Evolutionary conservation across 1,140 invertebrate genomes (phyloP).

Genomic region (Teleogryllus occipitalis): DNA sequence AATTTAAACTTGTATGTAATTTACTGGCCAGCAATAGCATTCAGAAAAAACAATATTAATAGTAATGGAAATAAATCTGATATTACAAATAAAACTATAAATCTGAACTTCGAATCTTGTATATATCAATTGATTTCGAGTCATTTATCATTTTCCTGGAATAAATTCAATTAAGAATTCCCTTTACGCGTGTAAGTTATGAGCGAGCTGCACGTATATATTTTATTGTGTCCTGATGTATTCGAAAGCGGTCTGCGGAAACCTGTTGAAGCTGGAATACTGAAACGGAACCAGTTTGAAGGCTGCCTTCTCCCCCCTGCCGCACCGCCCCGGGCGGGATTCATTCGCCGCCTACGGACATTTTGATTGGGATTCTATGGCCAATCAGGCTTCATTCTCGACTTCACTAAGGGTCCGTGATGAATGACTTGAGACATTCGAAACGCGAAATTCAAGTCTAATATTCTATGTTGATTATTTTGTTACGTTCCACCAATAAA

Average conservation of each 20-base stretch:
- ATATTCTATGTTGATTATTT: no score
- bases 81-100: not conserved
- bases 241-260: not conserved
- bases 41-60: not conserved
- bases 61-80: not conserved
- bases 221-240: not conserved
- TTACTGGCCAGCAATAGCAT: not conserved
- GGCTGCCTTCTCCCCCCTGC: no score
- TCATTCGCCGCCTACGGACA: no score
- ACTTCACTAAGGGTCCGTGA: no score
- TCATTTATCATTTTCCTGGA: not conserved
- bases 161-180: not conserved
- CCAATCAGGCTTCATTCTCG: no score
- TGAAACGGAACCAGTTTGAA: not conserved
- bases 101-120: not conserved
- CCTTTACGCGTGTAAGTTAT: not conserved
- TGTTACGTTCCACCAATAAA: no score
- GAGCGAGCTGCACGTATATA: not conserved
- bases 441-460: no score
- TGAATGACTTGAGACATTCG: no score
- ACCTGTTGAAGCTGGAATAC: slow-evolving; percentile 3
- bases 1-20: not conserved
- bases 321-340: no score
- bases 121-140: not conserved
- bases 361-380: no score